Evolutionary conservation across 2,113 vertebrate genomes (phyloP), one percentile per base, ranked within the genome.

Genomic region (Corydoras maculifer): DNA sequence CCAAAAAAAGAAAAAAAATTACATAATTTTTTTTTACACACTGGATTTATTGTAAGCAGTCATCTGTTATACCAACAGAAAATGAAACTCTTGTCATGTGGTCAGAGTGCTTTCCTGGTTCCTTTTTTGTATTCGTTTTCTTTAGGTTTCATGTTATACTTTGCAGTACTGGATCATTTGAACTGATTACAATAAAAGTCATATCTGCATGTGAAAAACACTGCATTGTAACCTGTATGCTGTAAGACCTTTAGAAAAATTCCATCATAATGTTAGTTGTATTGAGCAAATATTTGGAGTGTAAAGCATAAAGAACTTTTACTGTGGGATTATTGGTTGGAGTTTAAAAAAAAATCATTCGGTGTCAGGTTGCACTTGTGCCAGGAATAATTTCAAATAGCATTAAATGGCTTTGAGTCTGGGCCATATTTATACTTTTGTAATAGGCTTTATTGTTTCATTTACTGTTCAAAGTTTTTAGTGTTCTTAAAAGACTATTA

Each of bases 1-100:
- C n/a, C n/a, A n/a, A n/a, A n/a, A n/a, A n/a, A n/a, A 25, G 2
- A 25, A 25, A 25, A 25, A 1, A 25, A 25, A 25, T 25, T 25
- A 25, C 18, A 25, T 25, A 1, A 25, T 25, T 25, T 25, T 25
- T 25, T 25, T 25, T 25, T 25, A 25, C 9, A 53, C 3, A 14
- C 3, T 10, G 11, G 7, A 32, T 12, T 59, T 35, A 54, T n/a
- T 30, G 6, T 31, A 57, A 54, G 10, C 14, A 62, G 29, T 57
- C 4, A 9, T 31, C n/a, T 32, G 30, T 43, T 1, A 49, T 43
- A 3, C 4, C 10, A 48, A 57, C 31, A 49, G 14, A 74, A 74
- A 74, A 48, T 62, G 65, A 74, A 68, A 74, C 65, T 48, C 50
- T 8, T 62, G 72, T 68, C 65, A 68, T 68, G 72, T 74, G 72